Percentiles rank a stretch among this genome's conserved stretches.
phyloP scores from a whole-genome alignment of 2,113 vertebrate genomes.

The human region GRCh38 chr4:78666001-78666500 shows the following conservation, averaged over 20 bases:
- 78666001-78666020: background rate
- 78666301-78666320: background rate
- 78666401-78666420: background rate
- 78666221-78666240: background rate
- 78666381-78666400: background rate
- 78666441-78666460: constrained; percentile 32
- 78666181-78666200: background rate
- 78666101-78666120: background rate
- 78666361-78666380: background rate
- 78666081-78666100: background rate
- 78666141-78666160: background rate
- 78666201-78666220: background rate
- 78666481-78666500: background rate
- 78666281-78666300: background rate
- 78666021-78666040: background rate
- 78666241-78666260: background rate
- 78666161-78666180: background rate
- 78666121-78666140: background rate
- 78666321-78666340: background rate
- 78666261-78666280: background rate
- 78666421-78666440: constrained; percentile 26
- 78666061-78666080: background rate
- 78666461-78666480: background rate
- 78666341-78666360: background rate
- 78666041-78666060: background rate